Evolutionary conservation across 2,797 vertebrate genomes (phyloP).

Genomic region (Arctocebus calabarensis): DNA sequence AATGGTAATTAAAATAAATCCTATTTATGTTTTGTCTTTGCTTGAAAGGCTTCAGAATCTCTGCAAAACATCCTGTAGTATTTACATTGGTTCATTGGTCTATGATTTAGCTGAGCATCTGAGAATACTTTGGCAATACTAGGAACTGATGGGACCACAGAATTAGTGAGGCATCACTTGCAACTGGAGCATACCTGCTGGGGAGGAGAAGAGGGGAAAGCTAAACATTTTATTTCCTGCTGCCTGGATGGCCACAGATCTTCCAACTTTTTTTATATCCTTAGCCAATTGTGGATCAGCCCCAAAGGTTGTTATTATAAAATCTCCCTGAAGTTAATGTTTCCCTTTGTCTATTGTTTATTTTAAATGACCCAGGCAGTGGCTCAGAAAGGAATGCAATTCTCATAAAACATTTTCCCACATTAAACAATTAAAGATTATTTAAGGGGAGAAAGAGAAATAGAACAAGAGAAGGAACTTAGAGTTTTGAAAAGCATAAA

Average conservation of each 20-base stretch:
- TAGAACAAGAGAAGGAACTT: neutral
- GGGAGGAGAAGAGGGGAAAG: neutral
- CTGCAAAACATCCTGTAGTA: neutral
- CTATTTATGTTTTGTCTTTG: conserved; percentile 48
- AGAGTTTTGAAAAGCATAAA: neutral
- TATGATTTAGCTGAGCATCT: conserved; percentile 34
- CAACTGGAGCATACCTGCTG: neutral
- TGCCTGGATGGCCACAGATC: neutral
- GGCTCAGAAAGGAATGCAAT: conserved; percentile 69
- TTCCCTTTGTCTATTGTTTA: conserved; percentile 67
- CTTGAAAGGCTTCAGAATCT: conserved; percentile 35
- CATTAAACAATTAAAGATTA: conserved; percentile 69
- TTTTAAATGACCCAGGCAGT: conserved; percentile 64
- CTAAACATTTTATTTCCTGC: neutral
- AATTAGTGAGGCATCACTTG: neutral
- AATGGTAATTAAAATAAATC: conserved; percentile 38
- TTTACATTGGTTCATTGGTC: neutral
- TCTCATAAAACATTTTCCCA: conserved; percentile 65
- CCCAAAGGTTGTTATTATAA: conserved; percentile 46
- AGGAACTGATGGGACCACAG: neutral
- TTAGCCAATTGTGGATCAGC: neutral
- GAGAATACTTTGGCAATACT: conserved; percentile 24
- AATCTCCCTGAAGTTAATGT: conserved; percentile 50
- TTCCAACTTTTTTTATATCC: conserved; percentile 9
- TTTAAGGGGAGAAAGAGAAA: neutral